These are phyloP conservation scores for Zaprionus davidi DNA, from an alignment of 1,140 invertebrate genomes.

Conservation along the genomic window DNA sequence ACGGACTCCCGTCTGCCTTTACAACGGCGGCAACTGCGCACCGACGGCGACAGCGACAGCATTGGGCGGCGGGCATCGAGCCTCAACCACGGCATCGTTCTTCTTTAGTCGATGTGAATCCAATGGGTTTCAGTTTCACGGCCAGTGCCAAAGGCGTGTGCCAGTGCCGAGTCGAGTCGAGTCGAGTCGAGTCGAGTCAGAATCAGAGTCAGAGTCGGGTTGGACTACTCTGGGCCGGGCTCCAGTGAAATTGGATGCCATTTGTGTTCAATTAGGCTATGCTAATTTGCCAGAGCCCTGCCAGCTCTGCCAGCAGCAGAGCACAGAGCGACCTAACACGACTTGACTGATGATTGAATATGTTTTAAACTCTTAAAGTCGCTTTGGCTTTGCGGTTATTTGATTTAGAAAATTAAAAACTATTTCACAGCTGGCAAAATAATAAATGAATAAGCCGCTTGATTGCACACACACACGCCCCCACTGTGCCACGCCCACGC, in stretches of 20 bases:
- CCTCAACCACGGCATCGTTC: conserved; percentile 10
- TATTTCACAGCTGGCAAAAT: conserved; percentile 70
- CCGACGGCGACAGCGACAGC: background rate
- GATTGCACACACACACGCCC: conserved; percentile 22
- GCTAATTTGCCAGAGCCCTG: conserved; percentile 69
- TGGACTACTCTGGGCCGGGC: conserved; percentile 41
- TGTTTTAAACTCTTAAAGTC: conserved; percentile 18
- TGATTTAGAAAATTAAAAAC: conserved; percentile 63
- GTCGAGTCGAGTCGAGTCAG: conserved; percentile 2
- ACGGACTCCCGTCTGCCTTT: conserved; percentile 47
- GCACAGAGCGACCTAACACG: background rate
- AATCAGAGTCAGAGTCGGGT: background rate
- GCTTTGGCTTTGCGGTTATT: conserved; percentile 47
- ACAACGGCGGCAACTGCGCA: background rate
- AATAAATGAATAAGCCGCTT: conserved; percentile 66
- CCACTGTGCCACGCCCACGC: conserved; percentile 1
- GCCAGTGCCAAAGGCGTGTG: conserved; percentile 43
- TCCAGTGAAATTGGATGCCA: conserved; percentile 76
- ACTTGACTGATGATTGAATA: conserved; percentile 14
- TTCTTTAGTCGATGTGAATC: conserved; percentile 28
- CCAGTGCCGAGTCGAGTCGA: conserved; percentile 6
- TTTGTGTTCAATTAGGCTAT: conserved; percentile 82
- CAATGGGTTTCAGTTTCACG: conserved; percentile 60
- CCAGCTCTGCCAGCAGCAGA: background rate
- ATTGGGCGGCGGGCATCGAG: too few species aligned